A percentile compares a stretch with the other conserved stretches of the same genome.
phyloP scores from a whole-genome alignment of 2,888 invertebrate species.

The Macrosoma leucophasiata region DNA sequence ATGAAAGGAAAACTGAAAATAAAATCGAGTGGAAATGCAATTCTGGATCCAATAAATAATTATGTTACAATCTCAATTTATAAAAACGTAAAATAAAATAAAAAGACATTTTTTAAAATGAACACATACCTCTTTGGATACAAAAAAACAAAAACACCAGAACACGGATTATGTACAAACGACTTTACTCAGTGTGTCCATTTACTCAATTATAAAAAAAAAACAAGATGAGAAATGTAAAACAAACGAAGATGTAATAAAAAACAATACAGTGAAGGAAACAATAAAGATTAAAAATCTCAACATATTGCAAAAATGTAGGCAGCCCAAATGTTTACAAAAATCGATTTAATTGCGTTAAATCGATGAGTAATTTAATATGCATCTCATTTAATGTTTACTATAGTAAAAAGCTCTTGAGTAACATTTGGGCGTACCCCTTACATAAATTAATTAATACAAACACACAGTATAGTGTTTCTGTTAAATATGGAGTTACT shows the following conservation, averaged over 20 bases:
- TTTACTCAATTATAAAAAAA: slow-evolving; percentile 29
- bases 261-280: slow-evolving; percentile 11
- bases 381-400: no score
- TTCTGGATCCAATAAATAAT: slow-evolving; percentile 67
- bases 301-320: slow-evolving; percentile 3
- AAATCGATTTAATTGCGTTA: no score
- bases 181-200: slow-evolving; percentile 38
- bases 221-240: slow-evolving; percentile 17
- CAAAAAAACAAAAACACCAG: slow-evolving; percentile 46
- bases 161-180: slow-evolving; percentile 48
- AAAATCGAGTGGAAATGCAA: slow-evolving; percentile 58
- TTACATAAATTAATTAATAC: no score
- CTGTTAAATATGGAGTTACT: no score
- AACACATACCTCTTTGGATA: slow-evolving; percentile 72
- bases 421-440: no score
- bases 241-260: slow-evolving; percentile 20
- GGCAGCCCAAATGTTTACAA: no score
- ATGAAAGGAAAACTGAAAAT: no score
- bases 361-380: no score
- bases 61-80: slow-evolving; percentile 55
- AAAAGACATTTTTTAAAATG: slow-evolving; percentile 52
- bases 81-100: slow-evolving; percentile 43
- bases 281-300: slow-evolving; percentile 7
- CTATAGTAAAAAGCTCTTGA: no score
- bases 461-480: no score